Conservation (phyloP, 1,140 invertebrate species). For the Physella acuta region DNA sequence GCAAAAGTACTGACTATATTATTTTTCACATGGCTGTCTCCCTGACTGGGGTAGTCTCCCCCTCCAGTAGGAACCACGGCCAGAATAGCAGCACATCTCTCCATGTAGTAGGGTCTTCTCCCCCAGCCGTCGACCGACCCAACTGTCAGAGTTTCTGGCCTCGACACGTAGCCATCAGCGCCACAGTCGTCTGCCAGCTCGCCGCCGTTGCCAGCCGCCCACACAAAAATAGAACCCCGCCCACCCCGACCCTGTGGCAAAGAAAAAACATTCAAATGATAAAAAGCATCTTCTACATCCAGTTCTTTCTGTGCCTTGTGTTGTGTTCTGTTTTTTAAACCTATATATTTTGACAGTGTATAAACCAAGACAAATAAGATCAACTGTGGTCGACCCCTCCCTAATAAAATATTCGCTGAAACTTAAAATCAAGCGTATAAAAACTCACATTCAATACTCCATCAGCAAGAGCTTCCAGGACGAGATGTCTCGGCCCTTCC, state of each 20-base stretch:
- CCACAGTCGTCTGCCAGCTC: slow-evolving; percentile 95
- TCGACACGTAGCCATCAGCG: slow-evolving; percentile 98
- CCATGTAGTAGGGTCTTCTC: slow-evolving; percentile 57
- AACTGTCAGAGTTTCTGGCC: slow-evolving; percentile 96
- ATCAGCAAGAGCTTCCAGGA: slow-evolving; percentile 72
- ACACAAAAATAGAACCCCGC: slow-evolving; percentile 98
- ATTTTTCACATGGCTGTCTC: slow-evolving; percentile 23
- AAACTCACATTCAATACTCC: slow-evolving; percentile 71
- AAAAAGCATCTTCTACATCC: too few species aligned
- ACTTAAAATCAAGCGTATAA: not conserved
- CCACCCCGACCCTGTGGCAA: slow-evolving; percentile 78
- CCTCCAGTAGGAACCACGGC: slow-evolving; percentile 60
- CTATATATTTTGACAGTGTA: too few species aligned
- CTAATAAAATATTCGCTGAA: not conserved
- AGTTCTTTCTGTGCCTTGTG: too few species aligned
- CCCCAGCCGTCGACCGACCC: slow-evolving; percentile 53
- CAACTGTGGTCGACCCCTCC: too few species aligned
- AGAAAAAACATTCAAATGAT: too few species aligned
- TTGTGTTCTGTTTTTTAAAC: too few species aligned
- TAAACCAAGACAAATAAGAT: too few species aligned
- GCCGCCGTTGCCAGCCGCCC: slow-evolving; percentile 98
- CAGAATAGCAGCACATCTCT: slow-evolving; percentile 59
- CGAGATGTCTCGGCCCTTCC: slow-evolving; percentile 80
- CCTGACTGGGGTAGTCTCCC: slow-evolving; percentile 25
- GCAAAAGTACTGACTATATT: too few species aligned